These are phyloP conservation scores for Paedocypris sp. DNA, from an alignment of 2,113 vertebrate genomes.

Conservation along the genomic window DNA sequence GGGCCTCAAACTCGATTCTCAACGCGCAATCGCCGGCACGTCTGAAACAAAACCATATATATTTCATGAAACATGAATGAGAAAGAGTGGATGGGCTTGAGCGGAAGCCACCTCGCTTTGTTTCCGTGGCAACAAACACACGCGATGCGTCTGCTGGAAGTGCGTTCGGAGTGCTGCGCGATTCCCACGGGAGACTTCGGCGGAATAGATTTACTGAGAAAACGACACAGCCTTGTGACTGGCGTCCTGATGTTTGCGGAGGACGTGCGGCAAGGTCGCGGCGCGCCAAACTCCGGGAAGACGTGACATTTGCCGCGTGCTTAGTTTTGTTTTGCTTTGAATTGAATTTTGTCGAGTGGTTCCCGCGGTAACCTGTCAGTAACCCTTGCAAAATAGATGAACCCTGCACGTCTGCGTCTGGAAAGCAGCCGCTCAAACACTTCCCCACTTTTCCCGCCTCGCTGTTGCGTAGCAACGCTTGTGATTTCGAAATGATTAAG, in stretches of 20 bases:
- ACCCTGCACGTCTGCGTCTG: constrained; percentile 13
- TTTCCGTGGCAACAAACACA: constrained; percentile 42
- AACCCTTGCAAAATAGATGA: constrained; percentile 24
- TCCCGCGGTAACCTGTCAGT: not conserved
- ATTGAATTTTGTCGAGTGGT: not conserved
- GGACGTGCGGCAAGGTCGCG: constrained; percentile 2
- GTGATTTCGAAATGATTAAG: constrained; percentile 35
- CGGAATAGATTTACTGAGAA: constrained; percentile 24
- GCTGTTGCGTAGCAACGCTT: constrained; percentile 47
- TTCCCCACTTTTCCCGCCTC: constrained; percentile 26
- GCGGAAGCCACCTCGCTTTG: constrained; percentile 34
- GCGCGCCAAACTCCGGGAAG: not conserved
- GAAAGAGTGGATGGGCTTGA: constrained; percentile 15
- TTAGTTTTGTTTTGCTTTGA: not conserved
- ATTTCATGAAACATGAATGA: not conserved
- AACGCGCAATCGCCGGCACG: too few relatives aligned
- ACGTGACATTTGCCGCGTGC: not conserved
- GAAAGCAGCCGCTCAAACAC: constrained; percentile 29
- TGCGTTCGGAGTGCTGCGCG: constrained; percentile 13
- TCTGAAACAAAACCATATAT: not conserved
- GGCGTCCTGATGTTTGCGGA: constrained; percentile 15
- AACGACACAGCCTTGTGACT: constrained; percentile 26
- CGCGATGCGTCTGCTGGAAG: constrained; percentile 25
- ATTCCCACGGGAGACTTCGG: constrained; percentile 18
- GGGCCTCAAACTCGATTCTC: too few relatives aligned